Base-by-base conservation (phyloP, 92 coral and sea anemone species). In the Umimayanthus kanabou region DNA sequence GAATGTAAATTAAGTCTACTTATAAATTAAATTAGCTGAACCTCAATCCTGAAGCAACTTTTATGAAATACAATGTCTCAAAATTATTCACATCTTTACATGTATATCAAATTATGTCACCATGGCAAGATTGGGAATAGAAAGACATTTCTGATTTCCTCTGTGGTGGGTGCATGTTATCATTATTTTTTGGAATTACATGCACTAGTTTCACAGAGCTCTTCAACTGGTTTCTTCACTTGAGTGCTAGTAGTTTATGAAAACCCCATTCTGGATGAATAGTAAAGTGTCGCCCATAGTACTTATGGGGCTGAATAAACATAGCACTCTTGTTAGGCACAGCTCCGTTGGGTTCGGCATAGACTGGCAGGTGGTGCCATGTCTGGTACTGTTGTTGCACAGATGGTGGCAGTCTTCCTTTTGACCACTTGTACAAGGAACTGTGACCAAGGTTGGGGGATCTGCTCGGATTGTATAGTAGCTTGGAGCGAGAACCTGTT, bases 221-320 rank as follows among this genome's bases (percentile, higher is more conserved):
- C 6, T 16, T 61, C 67, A 61, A 22, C 0, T 53, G 22, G 39
- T 40, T 28, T 0, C 16, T 75, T 85, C 74, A 85, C 49, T 85
- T 75, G 43, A 69, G 72, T n/a, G 82, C 93, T 71, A 82, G 80
- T 75, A 84, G 88, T 75, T 92, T 88, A 70, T 97, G 99, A 18
- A 93, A 91, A 11, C 99, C 99, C 99, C 99, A 97, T 76, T 97
- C 98, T 50, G 99, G 99, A 85, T 97, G 99, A 80, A 97, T 97
- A 73, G 96, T 95, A 89, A 97, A 97, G 84, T 97, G 98, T 55
- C 94, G 86, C 66, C 98, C 97, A 61, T 91, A 85, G 40, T 85
- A 72, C 80, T 76, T 95, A 84, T 92, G 94, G 10, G 99, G 97
- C 85, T 95, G 98, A 20, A 90, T 88, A 89, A 97, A 97, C 96